Conservation (phyloP, 2,888 invertebrate species). For the Tipula confusa region DNA sequence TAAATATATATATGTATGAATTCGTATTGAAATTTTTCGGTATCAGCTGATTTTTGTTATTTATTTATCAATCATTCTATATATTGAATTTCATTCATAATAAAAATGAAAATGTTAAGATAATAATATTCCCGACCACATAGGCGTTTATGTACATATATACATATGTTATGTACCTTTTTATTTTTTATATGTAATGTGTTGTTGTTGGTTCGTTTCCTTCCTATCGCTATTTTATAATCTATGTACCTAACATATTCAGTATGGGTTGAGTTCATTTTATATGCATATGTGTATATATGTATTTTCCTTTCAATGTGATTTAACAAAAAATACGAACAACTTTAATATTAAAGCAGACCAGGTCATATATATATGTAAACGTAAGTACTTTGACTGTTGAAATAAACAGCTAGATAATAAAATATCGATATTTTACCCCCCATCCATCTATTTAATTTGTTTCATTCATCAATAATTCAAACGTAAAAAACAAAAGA, state of each 20-base stretch:
- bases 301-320: not conserved
- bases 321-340: not conserved
- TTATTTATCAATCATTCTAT: slow-evolving; percentile 20
- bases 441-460: not conserved
- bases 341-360: not conserved
- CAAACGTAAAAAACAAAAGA: not conserved
- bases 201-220: not conserved
- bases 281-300: not conserved
- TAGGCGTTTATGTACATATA: not conserved
- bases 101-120: not conserved
- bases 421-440: not conserved
- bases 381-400: no score
- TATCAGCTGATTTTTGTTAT: slow-evolving; percentile 25
- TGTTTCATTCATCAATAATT: not conserved
- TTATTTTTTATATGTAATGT: not conserved
- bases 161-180: not conserved
- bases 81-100: slow-evolving; percentile 25
- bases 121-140: slow-evolving; percentile 25
- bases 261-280: not conserved
- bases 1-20: not conserved
- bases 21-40: not conserved
- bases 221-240: not conserved
- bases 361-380: not conserved
- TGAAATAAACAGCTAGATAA: no score
- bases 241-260: not conserved